Evolutionary conservation across 30 jellyfish, hydroid and myxozoan genomes (phyloP).

Genomic region (Hydractinia symbiolongicarpus): DNA sequence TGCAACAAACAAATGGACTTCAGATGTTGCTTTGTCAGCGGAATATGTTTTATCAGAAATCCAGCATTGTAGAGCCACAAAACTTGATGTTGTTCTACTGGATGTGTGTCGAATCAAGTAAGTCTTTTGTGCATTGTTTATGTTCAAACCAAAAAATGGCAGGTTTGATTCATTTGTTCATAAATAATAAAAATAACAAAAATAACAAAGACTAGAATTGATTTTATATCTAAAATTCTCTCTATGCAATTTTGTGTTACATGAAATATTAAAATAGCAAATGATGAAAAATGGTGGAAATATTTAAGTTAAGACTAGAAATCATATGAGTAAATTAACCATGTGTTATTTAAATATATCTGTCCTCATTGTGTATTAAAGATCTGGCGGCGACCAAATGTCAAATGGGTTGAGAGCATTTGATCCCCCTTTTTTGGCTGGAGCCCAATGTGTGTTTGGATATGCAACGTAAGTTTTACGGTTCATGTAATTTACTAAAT

Average conservation of each 20-base stretch:
- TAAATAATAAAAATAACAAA: too few relatives aligned
- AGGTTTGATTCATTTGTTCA: neutral
- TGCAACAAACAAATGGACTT: constrained; percentile 67
- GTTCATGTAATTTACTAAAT: neutral
- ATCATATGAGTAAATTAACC: too few relatives aligned
- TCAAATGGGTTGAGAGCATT: constrained; percentile 28
- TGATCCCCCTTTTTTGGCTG: constrained; percentile 72
- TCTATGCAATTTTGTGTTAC: too few relatives aligned
- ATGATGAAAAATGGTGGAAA: too few relatives aligned
- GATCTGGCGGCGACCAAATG: constrained; percentile 55
- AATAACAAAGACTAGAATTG: too few relatives aligned
- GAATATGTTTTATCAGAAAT: constrained; percentile 70
- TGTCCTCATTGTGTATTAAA: neutral
- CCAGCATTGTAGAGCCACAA: constrained; percentile 64
- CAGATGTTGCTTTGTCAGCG: constrained; percentile 72
- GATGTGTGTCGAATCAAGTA: constrained; percentile 92
- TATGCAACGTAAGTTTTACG: constrained; percentile 82
- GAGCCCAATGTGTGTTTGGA: constrained; percentile 83
- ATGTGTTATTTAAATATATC: too few relatives aligned
- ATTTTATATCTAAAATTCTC: too few relatives aligned
- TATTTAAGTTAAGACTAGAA: too few relatives aligned
- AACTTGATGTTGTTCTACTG: constrained; percentile 70
- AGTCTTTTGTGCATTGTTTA: constrained; percentile 6
- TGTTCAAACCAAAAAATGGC: neutral
- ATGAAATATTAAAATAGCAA: too few relatives aligned